Conservation (phyloP, 2,113 vertebrate genomes). For the Mirounga angustirostris region DNA sequence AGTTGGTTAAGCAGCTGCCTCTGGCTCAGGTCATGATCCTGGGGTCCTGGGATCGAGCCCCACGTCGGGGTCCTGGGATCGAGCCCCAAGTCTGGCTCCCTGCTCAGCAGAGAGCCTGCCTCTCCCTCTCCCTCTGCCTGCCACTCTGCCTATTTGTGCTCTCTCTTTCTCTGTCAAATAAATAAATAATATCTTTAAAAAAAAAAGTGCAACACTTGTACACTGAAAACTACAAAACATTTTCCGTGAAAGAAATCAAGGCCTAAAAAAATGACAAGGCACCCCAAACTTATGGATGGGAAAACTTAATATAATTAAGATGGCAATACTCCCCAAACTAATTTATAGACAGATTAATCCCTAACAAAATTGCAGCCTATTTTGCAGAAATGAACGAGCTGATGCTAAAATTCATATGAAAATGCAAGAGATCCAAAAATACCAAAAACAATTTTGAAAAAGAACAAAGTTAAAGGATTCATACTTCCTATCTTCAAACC, state of each 20-base stretch:
- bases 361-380: slow-evolving; percentile 33
- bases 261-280: background rate
- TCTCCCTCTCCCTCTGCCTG: too few relatives aligned
- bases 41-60: too few relatives aligned
- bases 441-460: slow-evolving; percentile 44
- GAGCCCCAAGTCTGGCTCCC: too few relatives aligned
- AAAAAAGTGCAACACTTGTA: background rate
- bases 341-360: background rate
- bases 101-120: too few relatives aligned
- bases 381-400: slow-evolving; percentile 20
- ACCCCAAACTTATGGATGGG: background rate
- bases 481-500: slow-evolving; percentile 3
- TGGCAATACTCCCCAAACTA: background rate
- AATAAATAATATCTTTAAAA: too few relatives aligned
- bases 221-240: slow-evolving; percentile 33
- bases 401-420: slow-evolving; percentile 39
- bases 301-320: background rate
- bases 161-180: too few relatives aligned
- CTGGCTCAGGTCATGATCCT: too few relatives aligned
- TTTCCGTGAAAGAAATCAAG: slow-evolving; percentile 21
- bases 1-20: too few relatives aligned
- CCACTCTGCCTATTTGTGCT: too few relatives aligned
- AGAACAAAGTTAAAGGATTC: slow-evolving; percentile 19
- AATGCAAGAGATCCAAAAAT: slow-evolving; percentile 12
- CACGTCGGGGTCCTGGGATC: too few relatives aligned